Percentiles rank a stretch among this genome's conserved stretches.
Evolutionary conservation across 2,797 vertebrate genomes (phyloP).

Genomic region (Myioborus miniatus): DNA sequence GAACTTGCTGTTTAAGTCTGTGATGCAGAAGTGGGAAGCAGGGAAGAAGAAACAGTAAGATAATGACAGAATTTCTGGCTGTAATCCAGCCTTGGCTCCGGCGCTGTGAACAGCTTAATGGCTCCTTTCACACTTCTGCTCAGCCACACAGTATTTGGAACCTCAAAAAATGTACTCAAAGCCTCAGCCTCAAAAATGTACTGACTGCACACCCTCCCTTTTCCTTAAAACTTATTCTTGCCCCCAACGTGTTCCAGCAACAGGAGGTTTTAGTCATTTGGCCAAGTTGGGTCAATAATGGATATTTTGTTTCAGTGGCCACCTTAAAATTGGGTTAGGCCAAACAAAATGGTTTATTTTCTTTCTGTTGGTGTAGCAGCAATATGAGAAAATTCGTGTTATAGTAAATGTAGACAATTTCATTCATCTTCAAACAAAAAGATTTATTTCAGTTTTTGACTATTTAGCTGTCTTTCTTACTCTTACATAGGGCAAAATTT

Average conservation of each 20-base stretch:
- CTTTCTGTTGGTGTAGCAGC: not conserved
- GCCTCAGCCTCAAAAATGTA: not conserved
- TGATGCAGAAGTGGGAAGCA: not conserved
- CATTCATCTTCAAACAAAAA: not conserved
- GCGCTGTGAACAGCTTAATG: not conserved
- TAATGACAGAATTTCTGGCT: not conserved
- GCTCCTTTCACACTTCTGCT: constrained; percentile 11
- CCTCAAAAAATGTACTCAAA: not conserved
- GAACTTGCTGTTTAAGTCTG: not conserved
- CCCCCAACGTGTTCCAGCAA: not conserved
- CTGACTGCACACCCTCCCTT: not conserved
- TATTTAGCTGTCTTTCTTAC: not conserved
- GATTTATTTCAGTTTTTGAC: not conserved
- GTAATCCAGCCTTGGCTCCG: not conserved
- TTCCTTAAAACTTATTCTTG: not conserved
- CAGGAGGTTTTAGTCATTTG: not conserved
- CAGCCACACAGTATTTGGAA: not conserved
- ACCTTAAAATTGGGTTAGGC: not conserved
- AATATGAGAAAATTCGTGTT: not conserved
- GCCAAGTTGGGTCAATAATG: not conserved
- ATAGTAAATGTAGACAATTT: not conserved
- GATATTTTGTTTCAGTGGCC: not conserved
- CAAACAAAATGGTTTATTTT: not conserved
- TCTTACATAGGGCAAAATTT: not conserved
- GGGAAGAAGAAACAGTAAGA: not conserved